Evolutionary conservation across 2,888 invertebrate genomes (phyloP).

Genomic region (Philopedon plagiatum): DNA sequence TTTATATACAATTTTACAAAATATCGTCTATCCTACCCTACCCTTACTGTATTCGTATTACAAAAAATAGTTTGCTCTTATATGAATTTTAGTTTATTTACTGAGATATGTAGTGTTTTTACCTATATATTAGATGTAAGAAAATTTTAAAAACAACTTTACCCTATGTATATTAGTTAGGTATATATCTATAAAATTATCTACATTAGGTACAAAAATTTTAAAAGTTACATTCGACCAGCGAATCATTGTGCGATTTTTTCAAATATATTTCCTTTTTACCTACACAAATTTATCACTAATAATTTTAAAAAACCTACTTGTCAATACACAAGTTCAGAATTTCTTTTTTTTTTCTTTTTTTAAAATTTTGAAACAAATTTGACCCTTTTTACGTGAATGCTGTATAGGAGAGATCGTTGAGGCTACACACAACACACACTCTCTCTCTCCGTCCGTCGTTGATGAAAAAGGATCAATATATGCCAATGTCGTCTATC

Average conservation of each 20-base stretch:
- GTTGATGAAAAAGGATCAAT: no score
- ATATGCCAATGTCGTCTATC: no score
- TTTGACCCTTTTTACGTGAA: no score
- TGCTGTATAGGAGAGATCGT: no score
- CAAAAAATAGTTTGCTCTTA: slow-evolving; percentile 41
- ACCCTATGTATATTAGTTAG: no score
- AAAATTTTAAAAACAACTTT: slow-evolving; percentile 6
- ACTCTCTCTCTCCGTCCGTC: no score
- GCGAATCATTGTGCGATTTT: slow-evolving; percentile 47
- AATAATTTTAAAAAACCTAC: no score
- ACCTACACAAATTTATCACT: not conserved
- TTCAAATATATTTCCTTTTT: not conserved
- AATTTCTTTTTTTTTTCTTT: no score
- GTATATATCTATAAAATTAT: slow-evolving; percentile 20
- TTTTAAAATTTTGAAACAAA: no score
- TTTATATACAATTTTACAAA: slow-evolving; percentile 19
- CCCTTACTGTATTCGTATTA: slow-evolving; percentile 14
- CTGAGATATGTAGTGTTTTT: slow-evolving; percentile 23
- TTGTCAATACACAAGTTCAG: not conserved
- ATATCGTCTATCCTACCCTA: slow-evolving; percentile 1
- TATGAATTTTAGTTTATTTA: slow-evolving; percentile 8
- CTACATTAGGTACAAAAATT: slow-evolving; percentile 32
- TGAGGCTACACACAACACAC: no score
- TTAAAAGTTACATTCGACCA: slow-evolving; percentile 38
- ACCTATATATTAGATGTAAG: slow-evolving; percentile 16